Conservation (phyloP, 2,888 invertebrate genomes). For the Allophyes oxyacanthae region DNA sequence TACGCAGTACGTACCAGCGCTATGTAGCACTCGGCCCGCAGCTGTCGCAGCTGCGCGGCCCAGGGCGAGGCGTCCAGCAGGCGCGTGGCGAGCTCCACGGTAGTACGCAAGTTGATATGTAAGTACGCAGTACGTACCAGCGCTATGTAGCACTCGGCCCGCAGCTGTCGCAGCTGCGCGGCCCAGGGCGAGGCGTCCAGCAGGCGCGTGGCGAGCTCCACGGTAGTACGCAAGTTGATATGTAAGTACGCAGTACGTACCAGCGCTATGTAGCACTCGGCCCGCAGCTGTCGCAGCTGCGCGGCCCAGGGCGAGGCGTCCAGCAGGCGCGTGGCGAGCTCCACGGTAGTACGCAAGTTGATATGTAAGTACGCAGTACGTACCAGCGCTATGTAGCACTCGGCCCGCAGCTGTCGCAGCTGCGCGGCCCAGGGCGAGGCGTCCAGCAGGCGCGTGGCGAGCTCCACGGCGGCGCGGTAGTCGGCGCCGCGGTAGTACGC, state of each 20-base stretch:
- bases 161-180: constrained; percentile 93
- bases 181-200: constrained; percentile 98
- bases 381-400: constrained; percentile 93
- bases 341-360: constrained; percentile 84
- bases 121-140: no score
- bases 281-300: constrained; percentile 94
- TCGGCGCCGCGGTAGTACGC: constrained; percentile 87
- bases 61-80: constrained; percentile 97
- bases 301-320: constrained; percentile 97
- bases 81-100: constrained; percentile 87
- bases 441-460: constrained; percentile 92
- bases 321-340: constrained; percentile 90
- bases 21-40: constrained; percentile 96
- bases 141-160: constrained; percentile 97
- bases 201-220: constrained; percentile 89
- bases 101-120: no score
- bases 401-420: constrained; percentile 95
- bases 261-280: constrained; percentile 96
- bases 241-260: no score
- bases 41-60: constrained; percentile 94
- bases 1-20: no score
- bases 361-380: constrained; percentile 20
- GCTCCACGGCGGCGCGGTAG: constrained; percentile 87
- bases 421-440: constrained; percentile 96
- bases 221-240: constrained; percentile 86